These are phyloP conservation scores for Tanypteryx hageni DNA, from an alignment of 2,888 invertebrate genomes.

Conservation along the genomic window DNA sequence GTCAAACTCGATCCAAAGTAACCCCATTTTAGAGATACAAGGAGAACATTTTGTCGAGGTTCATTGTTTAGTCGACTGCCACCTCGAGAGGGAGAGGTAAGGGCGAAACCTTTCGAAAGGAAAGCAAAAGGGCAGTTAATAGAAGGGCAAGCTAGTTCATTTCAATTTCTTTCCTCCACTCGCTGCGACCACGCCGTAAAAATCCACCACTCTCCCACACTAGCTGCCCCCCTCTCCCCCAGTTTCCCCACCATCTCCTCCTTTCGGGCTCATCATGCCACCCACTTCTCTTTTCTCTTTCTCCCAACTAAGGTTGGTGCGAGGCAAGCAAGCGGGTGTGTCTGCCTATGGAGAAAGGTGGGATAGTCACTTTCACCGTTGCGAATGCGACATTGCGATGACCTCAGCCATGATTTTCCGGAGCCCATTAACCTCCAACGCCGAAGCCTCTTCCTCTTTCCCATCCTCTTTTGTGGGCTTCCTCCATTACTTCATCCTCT, in stretches of 20 bases:
- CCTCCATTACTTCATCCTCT: too few relatives aligned
- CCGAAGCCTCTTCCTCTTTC: background rate
- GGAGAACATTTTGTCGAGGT: background rate
- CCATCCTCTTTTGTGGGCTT: background rate
- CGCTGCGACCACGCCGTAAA: background rate
- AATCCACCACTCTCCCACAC: background rate
- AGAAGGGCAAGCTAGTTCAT: background rate
- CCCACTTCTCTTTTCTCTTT: slow-evolving; percentile 10
- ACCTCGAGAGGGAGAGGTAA: background rate
- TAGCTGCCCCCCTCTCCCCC: background rate
- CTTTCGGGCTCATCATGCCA: background rate
- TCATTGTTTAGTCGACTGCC: background rate
- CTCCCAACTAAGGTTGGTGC: background rate
- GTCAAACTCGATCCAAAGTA: background rate
- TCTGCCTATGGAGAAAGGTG: slow-evolving; percentile 7
- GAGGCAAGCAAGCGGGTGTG: background rate
- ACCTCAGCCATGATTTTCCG: slow-evolving; percentile 10
- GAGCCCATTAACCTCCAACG: background rate
- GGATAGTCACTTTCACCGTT: background rate
- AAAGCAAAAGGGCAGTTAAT: background rate
- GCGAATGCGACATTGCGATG: slow-evolving; percentile 19
- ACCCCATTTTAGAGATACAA: background rate
- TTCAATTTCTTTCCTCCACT: background rate
- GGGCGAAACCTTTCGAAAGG: background rate
- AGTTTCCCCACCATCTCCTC: background rate